Percentiles rank a stretch among this genome's conserved stretches.
Conservation (phyloP, 1,140 invertebrate genomes). For the Bilobella aurantiaca region DNA sequence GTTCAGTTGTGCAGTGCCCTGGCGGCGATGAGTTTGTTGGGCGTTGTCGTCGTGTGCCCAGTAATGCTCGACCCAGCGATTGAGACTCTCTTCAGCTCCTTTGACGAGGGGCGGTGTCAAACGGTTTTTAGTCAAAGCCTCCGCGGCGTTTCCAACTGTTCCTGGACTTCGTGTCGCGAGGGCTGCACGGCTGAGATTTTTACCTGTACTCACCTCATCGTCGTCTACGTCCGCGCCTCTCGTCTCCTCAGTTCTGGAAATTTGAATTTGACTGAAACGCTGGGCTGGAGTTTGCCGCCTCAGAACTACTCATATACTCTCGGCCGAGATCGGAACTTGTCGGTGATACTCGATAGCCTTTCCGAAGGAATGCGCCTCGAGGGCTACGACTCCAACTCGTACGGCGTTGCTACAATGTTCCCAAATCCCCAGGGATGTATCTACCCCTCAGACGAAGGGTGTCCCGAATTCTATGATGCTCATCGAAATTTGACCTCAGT, state of each 20-base stretch:
- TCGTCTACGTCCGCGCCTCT: slow-evolving; percentile 31
- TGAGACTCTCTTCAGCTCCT: slow-evolving; percentile 35
- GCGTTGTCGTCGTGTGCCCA: slow-evolving; percentile 33
- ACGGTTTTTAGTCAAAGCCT: slow-evolving; percentile 32
- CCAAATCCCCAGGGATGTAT: slow-evolving; percentile 39
- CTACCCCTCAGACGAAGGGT: slow-evolving; percentile 36
- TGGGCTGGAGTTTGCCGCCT: background rate
- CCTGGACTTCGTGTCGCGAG: slow-evolving; percentile 38
- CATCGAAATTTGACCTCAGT: slow-evolving; percentile 21
- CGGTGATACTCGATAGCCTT: background rate
- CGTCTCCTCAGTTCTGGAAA: background rate
- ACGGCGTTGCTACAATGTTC: slow-evolving; percentile 31
- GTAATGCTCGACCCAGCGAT: slow-evolving; percentile 36
- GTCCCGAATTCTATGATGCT: slow-evolving; percentile 34
- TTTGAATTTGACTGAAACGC: background rate
- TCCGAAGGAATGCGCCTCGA: background rate
- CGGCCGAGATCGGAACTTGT: background rate
- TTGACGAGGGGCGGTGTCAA: slow-evolving; percentile 35
- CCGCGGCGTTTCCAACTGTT: slow-evolving; percentile 37
- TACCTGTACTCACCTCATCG: slow-evolving; percentile 37
- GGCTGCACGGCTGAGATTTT: slow-evolving; percentile 38
- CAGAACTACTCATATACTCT: background rate
- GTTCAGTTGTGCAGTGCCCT: slow-evolving; percentile 33
- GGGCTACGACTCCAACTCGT: background rate
- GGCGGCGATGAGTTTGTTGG: slow-evolving; percentile 31